Base-by-base conservation (phyloP, 2,888 invertebrate genomes). In the Lasioglossum lativentre region DNA sequence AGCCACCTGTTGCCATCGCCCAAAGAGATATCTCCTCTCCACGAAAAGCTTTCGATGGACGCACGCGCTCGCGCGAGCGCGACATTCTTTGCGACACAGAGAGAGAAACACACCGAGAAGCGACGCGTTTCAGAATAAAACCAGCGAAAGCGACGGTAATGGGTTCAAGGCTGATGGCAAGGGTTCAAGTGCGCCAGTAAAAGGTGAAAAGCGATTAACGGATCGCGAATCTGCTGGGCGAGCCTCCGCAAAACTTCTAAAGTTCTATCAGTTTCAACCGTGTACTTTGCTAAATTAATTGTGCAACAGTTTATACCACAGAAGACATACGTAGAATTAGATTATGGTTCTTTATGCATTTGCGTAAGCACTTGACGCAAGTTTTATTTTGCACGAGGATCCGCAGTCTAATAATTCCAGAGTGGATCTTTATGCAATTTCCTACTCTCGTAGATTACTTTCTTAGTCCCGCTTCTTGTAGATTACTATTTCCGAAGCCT, bases 1-100 rank as follows among this genome's bases (percentile, higher is more conserved):
- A 19, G 66, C 80, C 85, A 85, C 85, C 77, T 85, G 85, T 83
- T 80, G 83, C 85, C 19, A 1, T 12, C 4, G 30, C 45, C 12
- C 12, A 30, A 63, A 63, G 16, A 63, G 63, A 63, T 30, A 4
- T 52, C 52, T 52, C 52, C 52, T 59, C 59, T 38, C 34, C 56
- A 71, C 27, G 47, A 52, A 75, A 78, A 72, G 71, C 63, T 56
- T 68, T 47, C 56, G 40, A 82, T 78, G 52, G 66, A 74, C 76
- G 59, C 74, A 23, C 63, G 30, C 16, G 59, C 5, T 27, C n/a
- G n/a, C n/a, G n/a, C n/a, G n/a, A n/a, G 30, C 63, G 30, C 5
- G 66, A 73, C 42, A 38, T 27, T 23, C 56, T 34, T 38, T 16
- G 45, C 45, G 27, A n/a, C 47, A 70, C 38, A 34, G 34, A 34